Base-by-base conservation (phyloP, 2,888 invertebrate species). In the Hirtodrosophila alboralis region DNA sequence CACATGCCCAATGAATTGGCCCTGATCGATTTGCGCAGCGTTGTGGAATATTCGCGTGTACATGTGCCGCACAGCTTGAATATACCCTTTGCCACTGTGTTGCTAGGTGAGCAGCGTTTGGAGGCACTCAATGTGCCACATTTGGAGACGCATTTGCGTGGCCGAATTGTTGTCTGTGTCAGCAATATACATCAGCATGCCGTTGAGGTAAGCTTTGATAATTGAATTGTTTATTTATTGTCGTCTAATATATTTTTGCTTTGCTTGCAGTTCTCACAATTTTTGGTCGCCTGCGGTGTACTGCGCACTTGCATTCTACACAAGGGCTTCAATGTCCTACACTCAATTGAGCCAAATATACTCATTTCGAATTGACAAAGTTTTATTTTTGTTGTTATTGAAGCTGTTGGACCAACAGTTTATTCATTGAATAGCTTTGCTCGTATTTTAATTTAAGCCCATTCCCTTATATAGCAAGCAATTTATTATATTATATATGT, bases 51-150 rank as follows among this genome's bases (percentile, higher is more conserved):
- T 89, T 94, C 94, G 60, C 93, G 96, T 76, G 95, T 95, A 49
- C 94, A 95, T 62, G 93, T 98, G 49, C 93, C 93, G 9, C 94
- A 94, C 43, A 97, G 97, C 89, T 93, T 97, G 45, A 98, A 97
- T 91, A 94, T 98, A 86, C 97, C 98, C 2, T 96, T 95, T 90
- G 94, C 95, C 37, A 94, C 95, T 12, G 94, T 97, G 0, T 94
- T 94, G 62, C 91, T 95, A 44, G 93, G 94, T 0, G 93, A 94
- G 64, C 92, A 92, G 44, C 94, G 95, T 75, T 90, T 96, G 5
- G 94, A 95, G 69, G 93, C 94, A 9, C 91, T 95, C 3, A 94
- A 96, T 8, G 90, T 93, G 1, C 92, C 93, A 12, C 93, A 94
- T 49, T 90, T 93, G 43, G 92, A 92, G 54, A 91, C 91, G 4